A percentile compares a stretch with the other conserved stretches of the same genome.
These are phyloP conservation scores for Papilio elwesi DNA, from an alignment of 2,888 invertebrate genomes.

Conservation along the genomic window DNA sequence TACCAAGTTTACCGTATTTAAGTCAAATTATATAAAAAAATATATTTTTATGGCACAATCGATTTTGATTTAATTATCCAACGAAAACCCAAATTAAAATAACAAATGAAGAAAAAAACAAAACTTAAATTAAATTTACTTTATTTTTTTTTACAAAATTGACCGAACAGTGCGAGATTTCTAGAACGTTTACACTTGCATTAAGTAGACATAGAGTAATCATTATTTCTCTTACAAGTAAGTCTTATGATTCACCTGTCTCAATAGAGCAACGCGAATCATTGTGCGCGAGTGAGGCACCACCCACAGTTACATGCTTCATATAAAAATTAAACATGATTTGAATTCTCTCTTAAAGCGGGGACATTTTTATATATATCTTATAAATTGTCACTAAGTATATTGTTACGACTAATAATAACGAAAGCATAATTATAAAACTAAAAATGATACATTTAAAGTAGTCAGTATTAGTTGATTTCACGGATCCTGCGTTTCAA, in stretches of 20 bases:
- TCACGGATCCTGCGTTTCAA: slow-evolving; percentile 66
- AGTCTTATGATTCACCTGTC: slow-evolving; percentile 81
- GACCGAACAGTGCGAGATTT: slow-evolving; percentile 85
- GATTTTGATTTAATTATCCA: slow-evolving; percentile 58
- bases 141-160: slow-evolving; percentile 84
- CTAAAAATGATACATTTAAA: slow-evolving; percentile 78
- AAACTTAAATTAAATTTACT: slow-evolving; percentile 79
- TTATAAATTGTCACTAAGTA: slow-evolving; percentile 78
- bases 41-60: slow-evolving; percentile 78
- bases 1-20: slow-evolving; percentile 81
- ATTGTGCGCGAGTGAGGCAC: background rate
- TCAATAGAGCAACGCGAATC: slow-evolving; percentile 75
- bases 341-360: slow-evolving; percentile 51
- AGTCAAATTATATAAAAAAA: slow-evolving; percentile 79
- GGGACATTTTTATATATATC: slow-evolving; percentile 70
- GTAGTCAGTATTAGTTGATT: slow-evolving; percentile 71
- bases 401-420: slow-evolving; percentile 81
- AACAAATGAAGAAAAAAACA: slow-evolving; percentile 59
- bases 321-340: slow-evolving; percentile 79
- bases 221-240: slow-evolving; percentile 81
- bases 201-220: slow-evolving; percentile 84
- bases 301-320: slow-evolving; percentile 63
- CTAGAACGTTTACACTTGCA: slow-evolving; percentile 84
- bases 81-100: slow-evolving; percentile 14
- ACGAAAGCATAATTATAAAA: slow-evolving; percentile 80